Base-by-base conservation (phyloP, 2,888 invertebrate genomes). In the Stenodera caucasica region DNA sequence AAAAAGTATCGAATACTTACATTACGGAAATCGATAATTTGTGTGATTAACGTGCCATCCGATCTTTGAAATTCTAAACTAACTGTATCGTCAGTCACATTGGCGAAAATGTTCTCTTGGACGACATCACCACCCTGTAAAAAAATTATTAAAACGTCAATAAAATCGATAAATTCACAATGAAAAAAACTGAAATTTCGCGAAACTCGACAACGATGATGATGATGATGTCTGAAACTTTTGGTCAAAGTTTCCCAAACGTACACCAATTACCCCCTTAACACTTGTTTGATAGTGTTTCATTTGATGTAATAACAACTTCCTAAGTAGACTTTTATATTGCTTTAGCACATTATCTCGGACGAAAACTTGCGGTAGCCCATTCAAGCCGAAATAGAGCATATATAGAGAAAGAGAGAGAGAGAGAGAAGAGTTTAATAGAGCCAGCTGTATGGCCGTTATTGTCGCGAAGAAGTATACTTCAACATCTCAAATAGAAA, bases 21-120 rank as follows among this genome's bases (percentile, higher is more conserved):
- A 85, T 94, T 94, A 82, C 91, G 90, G 80, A 96, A 96, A 82
- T 97, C 96, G 63, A 97, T 92, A 64, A 97, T 87, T 79, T 96
- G 95, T 1, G 95, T 94, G 61, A 96, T 88, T 68, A 92, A 86
- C 12, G 96, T 94, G 55, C 96, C 96, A 79, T 97, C 96, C 9
- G 93, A 90, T 71, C 94, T 86, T 80, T 93, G 90, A 77, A 95
- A 96, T 79, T 96, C 94, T 73, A 97, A 82, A 32, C 87, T 90
- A 68, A 97, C 91, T 53, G 93, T 89, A 80, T 97, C 96, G 73
- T 94, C 94, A 33, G 90, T 91, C 65, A 94, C 90, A 81, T 97
- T 96, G 55, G 96, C 92, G 70, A 89, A 88, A 77, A 97, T 96
- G 70, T 90, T 94, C 83, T 97, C 96, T 78, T 92, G 91, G 75